Evolutionary conservation across 2,797 vertebrate species (phyloP), one percentile per base, ranked within the genome.

Genomic region (Galagoides demidoff): DNA sequence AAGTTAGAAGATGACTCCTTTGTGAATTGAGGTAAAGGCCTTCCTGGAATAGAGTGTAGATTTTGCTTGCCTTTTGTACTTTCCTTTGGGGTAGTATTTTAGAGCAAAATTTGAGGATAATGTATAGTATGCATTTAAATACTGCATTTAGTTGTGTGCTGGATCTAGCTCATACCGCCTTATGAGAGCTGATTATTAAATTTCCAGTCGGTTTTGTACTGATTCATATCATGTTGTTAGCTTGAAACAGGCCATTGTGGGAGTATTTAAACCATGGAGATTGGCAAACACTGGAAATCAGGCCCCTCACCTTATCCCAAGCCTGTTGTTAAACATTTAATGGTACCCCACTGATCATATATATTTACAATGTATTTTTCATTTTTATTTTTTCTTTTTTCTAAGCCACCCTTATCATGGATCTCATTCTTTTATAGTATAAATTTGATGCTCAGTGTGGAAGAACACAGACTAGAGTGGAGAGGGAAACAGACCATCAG

Each of bases 201-300:
- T 83, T 96, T 93, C 73, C 19, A 49, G 39, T 57, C 90, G 63
- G 61, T 85, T 77, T 94, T 96, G 17, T 23, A 77, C 12, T 16
- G 55, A 63, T 79, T 84, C 61, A 12, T 92, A 86, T 1, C 52
- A 76, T 73, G 39, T 92, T 85, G 11, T 84, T 95, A 89, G 27
- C 37, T 76, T 89, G 25, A 83, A 89, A 39, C 71, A 93, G 57
- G 52, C 70, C 27, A 71, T 74, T 13, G 43, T 77, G 68, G 73
- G 31, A 95, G 4, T 95, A 79, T 79, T 86, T 93, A 95, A 93
- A 57, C 39, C 31, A 29, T 79, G 12, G 37, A 95, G 87, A 52
- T 34, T 55, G 85, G 34, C 39, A 94, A 83, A 84, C 91, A 94
- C 20, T 94, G 64, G 78, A 95, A 90, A 78, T 95, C 31, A 90